phyloP scores from a whole-genome alignment of 2,888 invertebrate genomes.

The Antheraea yamamai region DNA sequence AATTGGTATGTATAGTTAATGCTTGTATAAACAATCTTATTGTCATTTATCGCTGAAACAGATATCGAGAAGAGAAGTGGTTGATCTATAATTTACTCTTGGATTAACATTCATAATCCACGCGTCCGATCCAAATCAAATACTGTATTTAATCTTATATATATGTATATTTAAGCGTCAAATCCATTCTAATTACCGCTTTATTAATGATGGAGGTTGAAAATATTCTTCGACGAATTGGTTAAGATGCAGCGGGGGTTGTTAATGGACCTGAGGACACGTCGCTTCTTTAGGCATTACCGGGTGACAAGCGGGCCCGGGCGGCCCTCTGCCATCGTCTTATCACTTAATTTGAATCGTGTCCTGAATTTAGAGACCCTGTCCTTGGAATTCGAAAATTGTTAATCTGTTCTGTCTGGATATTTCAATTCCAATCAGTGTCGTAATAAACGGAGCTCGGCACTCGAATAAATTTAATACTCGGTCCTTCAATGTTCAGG shows the following conservation, averaged over 20 bases:
- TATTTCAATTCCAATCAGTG: conserved; percentile 42
- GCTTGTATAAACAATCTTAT: neutral
- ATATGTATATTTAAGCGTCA: conserved; percentile 25
- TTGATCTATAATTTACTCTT: conserved; percentile 20
- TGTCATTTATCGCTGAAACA: neutral
- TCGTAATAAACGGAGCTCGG: conserved; percentile 39
- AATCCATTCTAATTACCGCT: conserved; percentile 29
- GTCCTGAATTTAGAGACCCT: conserved; percentile 63
- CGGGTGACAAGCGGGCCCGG: conserved; percentile 60
- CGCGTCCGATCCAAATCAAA: conserved; percentile 27
- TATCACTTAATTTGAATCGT: conserved; percentile 79
- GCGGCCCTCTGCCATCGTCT: conserved; percentile 62
- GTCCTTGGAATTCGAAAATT: conserved; percentile 50
- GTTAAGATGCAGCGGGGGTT: conserved; percentile 36
- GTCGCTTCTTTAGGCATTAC: conserved; percentile 55
- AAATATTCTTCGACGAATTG: conserved; percentile 36
- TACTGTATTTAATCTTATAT: conserved; percentile 23
- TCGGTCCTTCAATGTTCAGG: conserved; percentile 35
- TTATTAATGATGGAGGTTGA: conserved; percentile 23
- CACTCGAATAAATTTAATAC: conserved; percentile 44
- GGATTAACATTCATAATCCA: conserved; percentile 21
- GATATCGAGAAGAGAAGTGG: conserved; percentile 21
- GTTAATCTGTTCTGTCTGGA: conserved; percentile 48
- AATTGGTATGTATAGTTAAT: neutral
- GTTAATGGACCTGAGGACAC: conserved; percentile 45